phyloP scores from a whole-genome alignment of 2,797 vertebrate species.

The Chiloscyllium punctatum region DNA sequence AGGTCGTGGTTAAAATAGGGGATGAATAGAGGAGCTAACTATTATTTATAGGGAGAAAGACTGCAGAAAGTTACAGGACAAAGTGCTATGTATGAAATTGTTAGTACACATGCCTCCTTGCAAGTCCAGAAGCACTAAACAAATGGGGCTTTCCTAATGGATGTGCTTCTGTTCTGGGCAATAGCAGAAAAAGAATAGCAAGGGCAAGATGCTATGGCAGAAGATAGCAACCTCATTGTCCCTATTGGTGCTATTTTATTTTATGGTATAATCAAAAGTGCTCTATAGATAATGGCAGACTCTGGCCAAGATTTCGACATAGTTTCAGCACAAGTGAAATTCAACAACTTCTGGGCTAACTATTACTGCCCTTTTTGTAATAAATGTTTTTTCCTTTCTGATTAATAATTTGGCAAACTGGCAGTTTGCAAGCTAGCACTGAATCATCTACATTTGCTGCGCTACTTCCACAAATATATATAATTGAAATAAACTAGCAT shows the following conservation, averaged over 20 bases:
- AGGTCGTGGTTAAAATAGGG: no score
- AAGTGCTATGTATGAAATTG: background rate
- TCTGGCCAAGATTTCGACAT: background rate
- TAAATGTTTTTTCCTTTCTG: background rate
- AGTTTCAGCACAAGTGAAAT: no score
- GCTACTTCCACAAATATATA: background rate
- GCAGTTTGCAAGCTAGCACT: background rate
- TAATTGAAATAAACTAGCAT: background rate
- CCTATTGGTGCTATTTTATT: background rate
- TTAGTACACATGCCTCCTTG: background rate
- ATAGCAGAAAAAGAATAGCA: background rate
- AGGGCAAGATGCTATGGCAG: background rate
- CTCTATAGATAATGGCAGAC: background rate
- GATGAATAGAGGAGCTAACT: no score
- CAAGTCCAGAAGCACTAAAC: background rate
- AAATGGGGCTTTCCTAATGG: background rate
- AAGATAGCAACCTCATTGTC: background rate
- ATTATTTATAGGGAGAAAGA: no score
- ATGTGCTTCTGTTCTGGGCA: background rate
- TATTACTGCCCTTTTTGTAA: background rate
- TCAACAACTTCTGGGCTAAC: background rate
- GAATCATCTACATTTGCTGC: background rate
- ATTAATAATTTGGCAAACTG: background rate
- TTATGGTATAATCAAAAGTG: background rate
- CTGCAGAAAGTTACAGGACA: no score